Percentiles rank a stretch among this genome's conserved stretches.
phyloP scores from a whole-genome alignment of 2,888 invertebrate species.

The Conomelus anceps region DNA sequence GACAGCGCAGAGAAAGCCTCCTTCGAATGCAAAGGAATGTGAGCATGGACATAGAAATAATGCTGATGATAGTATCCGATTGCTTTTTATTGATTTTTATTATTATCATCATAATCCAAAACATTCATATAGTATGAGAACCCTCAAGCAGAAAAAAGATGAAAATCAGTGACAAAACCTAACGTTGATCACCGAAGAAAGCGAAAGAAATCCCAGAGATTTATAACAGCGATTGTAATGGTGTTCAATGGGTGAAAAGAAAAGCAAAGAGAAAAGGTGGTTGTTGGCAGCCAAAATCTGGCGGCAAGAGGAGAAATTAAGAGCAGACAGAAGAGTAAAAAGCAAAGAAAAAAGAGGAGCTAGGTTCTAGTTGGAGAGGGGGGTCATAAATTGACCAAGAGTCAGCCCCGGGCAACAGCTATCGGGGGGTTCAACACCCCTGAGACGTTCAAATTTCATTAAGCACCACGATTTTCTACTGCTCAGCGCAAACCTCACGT shows the following conservation, averaged over 20 bases:
- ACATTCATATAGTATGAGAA: too few species aligned
- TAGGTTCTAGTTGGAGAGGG: background rate
- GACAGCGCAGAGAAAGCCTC: too few species aligned
- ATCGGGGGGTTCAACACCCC: background rate
- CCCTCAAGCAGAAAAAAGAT: too few species aligned
- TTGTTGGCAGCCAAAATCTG: background rate
- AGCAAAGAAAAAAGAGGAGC: background rate
- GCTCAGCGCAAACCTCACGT: background rate
- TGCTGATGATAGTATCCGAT: too few species aligned
- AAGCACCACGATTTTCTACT: slow-evolving; percentile 21
- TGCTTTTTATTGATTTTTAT: too few species aligned
- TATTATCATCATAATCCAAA: too few species aligned
- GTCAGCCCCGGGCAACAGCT: too few species aligned
- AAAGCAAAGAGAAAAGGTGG: background rate
- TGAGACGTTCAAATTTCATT: slow-evolving; percentile 28
- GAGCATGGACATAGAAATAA: too few species aligned
- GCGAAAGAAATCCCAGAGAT: background rate
- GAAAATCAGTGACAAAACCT: too few species aligned
- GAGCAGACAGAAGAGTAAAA: background rate
- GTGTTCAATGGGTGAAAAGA: too few species aligned
- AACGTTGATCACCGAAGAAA: too few species aligned
- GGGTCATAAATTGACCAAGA: background rate
- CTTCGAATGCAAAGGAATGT: too few species aligned
- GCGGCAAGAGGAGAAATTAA: background rate
- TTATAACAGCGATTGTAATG: background rate